Evolutionary conservation across 1,140 invertebrate genomes (phyloP), one percentile per base, ranked within the genome.

Genomic region (Glomeris maerens): DNA sequence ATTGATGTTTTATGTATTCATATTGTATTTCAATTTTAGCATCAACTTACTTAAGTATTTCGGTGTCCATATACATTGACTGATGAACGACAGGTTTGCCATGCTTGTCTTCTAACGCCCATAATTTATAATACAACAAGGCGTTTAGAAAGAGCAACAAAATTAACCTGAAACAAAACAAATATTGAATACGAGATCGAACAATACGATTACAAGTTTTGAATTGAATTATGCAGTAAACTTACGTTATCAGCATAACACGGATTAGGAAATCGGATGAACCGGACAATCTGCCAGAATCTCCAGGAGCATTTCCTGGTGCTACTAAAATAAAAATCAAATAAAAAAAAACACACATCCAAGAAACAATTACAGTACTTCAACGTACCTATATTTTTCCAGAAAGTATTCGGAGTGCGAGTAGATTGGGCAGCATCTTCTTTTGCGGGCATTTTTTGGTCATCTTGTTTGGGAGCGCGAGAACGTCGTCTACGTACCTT

Each of bases 41-140:
- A 45, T 57, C 55, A n/a, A 60, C 66, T 55, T 70, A 76, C 73
- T 71, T 73, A 26, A 74, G 58, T 59, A 76, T 70, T 56, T 78
- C 68, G 58, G 78, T 57, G 60, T 78, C 72, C 57, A 76, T 69
- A n/a, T n/a, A n/a, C 20, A 74, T 63, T 27, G 26, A 49, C 57
- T 45, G 45, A 54, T 42, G 48, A 54, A 55, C 52, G 27, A 48
- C 39, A 21, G 45, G 47, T 52, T 60, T 55, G 47, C 52, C 55
- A 36, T 65, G 60, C 40, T 63, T 62, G 36, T 58, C 60, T 57
- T 83, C 81, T 17, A 83, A 62, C 36, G 73, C 71, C 75, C 78
- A 81, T 28, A 89, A 67, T 67, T 83, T 80, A 62, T 80, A 84
- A 67, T 84, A 87, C 2, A 89, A 70, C 50, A 83, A 66, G 31